Conservation (phyloP, 2,797 vertebrate genomes). For the Sebastes matsubarae region DNA sequence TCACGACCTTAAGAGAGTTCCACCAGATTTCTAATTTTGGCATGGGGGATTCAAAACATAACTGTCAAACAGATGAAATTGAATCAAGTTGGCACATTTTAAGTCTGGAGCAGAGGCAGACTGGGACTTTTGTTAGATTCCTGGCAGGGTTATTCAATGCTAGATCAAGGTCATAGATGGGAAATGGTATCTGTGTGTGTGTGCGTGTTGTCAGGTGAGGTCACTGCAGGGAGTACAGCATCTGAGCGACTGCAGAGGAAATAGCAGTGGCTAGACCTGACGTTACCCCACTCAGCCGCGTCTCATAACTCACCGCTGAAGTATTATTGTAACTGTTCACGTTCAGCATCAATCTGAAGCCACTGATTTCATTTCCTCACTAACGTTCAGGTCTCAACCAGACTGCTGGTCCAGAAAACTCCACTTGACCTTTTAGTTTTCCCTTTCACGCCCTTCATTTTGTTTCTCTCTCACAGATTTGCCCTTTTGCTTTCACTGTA, state of each 20-base stretch:
- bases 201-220: slow-evolving; percentile 37
- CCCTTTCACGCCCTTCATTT: background rate
- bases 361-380: slow-evolving; percentile 53
- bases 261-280: slow-evolving; percentile 60
- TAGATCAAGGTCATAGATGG: slow-evolving; percentile 21
- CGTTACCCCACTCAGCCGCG: slow-evolving; percentile 32
- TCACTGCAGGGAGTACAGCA: slow-evolving; percentile 42
- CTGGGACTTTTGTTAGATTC: slow-evolving; percentile 8
- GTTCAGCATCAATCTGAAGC: slow-evolving; percentile 49
- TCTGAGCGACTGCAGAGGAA: slow-evolving; percentile 58
- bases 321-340: slow-evolving; percentile 53
- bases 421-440: slow-evolving; percentile 38
- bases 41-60: background rate
- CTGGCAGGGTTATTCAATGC: slow-evolving; percentile 10
- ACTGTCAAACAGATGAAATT: background rate
- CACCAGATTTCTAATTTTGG: background rate
- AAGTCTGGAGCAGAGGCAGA: background rate
- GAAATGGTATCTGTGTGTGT: slow-evolving; percentile 13
- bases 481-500: background rate
- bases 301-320: slow-evolving; percentile 64
- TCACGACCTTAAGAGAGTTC: background rate
- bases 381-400: background rate
- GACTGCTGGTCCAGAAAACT: slow-evolving; percentile 28
- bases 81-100: background rate
- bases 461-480: background rate